Evolutionary conservation across 2,888 invertebrate species (phyloP).

Genomic region (Brassicogethes aeneus): DNA sequence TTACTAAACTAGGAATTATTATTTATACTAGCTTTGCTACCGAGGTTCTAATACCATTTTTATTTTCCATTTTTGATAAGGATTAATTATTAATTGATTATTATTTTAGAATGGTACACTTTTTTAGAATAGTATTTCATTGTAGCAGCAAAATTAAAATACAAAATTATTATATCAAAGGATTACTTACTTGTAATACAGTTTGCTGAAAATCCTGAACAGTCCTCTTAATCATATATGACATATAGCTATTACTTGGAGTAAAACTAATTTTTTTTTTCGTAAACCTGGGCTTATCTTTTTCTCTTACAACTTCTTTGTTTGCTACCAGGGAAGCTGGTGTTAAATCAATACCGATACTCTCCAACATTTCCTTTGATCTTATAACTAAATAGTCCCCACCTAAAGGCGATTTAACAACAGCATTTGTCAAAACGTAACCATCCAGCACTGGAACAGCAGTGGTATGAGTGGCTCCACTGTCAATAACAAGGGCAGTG

Average conservation of each 20-base stretch:
- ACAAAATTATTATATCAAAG: too few relatives aligned
- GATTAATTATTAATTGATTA: too few relatives aligned
- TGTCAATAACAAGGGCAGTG: conserved; percentile 86
- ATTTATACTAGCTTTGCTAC: too few relatives aligned
- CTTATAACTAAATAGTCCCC: conserved; percentile 90
- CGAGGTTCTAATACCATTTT: too few relatives aligned
- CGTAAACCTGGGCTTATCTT: conserved; percentile 79
- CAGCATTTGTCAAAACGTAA: conserved; percentile 89
- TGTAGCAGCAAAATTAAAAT: too few relatives aligned
- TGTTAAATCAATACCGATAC: conserved; percentile 48
- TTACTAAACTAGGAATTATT: not conserved
- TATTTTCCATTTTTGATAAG: too few relatives aligned
- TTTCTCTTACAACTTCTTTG: conserved; percentile 86
- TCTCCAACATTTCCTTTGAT: conserved; percentile 47
- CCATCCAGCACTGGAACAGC: conserved; percentile 93
- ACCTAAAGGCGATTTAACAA: conserved; percentile 91
- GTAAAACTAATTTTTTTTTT: conserved; percentile 70
- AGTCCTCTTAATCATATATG: conserved; percentile 86
- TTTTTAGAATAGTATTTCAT: too few relatives aligned
- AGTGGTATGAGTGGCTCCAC: conserved; percentile 95
- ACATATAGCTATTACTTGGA: conserved; percentile 84
- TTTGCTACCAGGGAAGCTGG: conserved; percentile 55
- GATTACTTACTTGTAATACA: conserved; percentile 55
- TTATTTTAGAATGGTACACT: too few relatives aligned
- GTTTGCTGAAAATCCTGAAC: conserved; percentile 65